Evolutionary conservation across 2,797 vertebrate genomes (phyloP), one percentile per base, ranked within the genome.

Genomic region (Notoglanidium macrostoma): DNA sequence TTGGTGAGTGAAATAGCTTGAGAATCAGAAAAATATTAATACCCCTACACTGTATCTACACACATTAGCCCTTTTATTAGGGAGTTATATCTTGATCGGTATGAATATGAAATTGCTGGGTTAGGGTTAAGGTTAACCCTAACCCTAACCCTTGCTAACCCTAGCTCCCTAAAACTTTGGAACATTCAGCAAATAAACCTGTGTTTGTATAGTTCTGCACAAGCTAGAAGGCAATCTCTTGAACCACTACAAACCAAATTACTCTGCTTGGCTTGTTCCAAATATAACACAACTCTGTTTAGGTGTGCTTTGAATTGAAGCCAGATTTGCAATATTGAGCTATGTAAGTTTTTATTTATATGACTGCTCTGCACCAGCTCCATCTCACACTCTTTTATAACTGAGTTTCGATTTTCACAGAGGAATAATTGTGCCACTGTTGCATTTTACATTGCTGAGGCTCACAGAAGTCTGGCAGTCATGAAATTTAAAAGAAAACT

Each of bases 1-100:
- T 92, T 99, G 95, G 98, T 99, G 94, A 96, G 96, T 85, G 26
- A 85, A 67, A 72, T 32, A 32, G 21, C 32, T 55, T 44, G 54
- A 1, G 17, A 35, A 9, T 19, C 17, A 29, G 19, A 44, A 44
- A 21, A 23, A 72, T 72, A 68, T 68, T 35, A 7, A 57, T 9
- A n/a, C 11, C 7, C n/a, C 3, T 21, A 11, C 7, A 5, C 49
- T 49, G 19, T 23, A 68, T 17, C 10, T n/a, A n/a, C n/a, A n/a
- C n/a, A n/a, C n/a, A n/a, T n/a, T n/a, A 49, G 5, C 49, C 26
- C 26, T 29, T 51, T 76, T n/a, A 76, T 51, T 21, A 74, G 46
- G 5, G 5, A 49, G 46, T 49, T 49, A 49, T 4, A 14, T 12
- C n/a, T 61, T 23, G 6, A 61, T 23, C 4, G 63, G 80, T 32